Conservation (phyloP, 2,113 vertebrate genomes). For the Terrapene triunguis region DNA sequence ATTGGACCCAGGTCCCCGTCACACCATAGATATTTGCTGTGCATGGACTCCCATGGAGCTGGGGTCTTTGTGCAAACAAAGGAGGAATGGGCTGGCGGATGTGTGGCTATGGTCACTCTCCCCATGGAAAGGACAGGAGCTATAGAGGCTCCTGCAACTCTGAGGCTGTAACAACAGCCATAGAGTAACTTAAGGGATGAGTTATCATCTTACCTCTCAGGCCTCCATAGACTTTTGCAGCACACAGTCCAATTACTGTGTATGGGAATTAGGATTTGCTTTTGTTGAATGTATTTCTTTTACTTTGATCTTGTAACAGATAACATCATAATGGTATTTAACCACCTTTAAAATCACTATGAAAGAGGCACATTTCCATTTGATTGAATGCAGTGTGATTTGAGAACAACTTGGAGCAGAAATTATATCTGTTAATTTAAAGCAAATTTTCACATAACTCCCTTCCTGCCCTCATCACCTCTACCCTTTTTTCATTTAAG, state of each 20-base stretch:
- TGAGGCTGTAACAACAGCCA: neutral
- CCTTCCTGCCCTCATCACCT: neutral
- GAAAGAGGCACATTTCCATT: fast-evolving
- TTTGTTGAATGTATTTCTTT: neutral
- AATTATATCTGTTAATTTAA: neutral
- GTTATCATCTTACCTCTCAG: fast-evolving
- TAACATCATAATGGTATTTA: neutral
- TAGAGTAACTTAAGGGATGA: fast-evolving
- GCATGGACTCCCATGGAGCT: neutral
- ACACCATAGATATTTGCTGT: fast-evolving
- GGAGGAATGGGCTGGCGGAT: neutral
- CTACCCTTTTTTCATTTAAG: conserved; percentile 31
- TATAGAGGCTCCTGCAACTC: neutral
- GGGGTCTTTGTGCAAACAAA: neutral
- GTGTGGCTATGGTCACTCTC: neutral
- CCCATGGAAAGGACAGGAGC: neutral
- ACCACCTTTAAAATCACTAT: neutral
- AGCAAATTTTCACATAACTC: neutral
- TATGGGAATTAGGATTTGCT: neutral
- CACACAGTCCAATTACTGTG: neutral
- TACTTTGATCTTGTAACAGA: neutral
- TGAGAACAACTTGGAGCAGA: neutral
- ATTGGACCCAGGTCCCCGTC: neutral
- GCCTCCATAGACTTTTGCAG: neutral
- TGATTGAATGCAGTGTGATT: neutral